Evolutionary conservation across 1,140 invertebrate genomes (phyloP), one percentile per base, ranked within the genome.

Genomic region (Druon quercuslanigerum): DNA sequence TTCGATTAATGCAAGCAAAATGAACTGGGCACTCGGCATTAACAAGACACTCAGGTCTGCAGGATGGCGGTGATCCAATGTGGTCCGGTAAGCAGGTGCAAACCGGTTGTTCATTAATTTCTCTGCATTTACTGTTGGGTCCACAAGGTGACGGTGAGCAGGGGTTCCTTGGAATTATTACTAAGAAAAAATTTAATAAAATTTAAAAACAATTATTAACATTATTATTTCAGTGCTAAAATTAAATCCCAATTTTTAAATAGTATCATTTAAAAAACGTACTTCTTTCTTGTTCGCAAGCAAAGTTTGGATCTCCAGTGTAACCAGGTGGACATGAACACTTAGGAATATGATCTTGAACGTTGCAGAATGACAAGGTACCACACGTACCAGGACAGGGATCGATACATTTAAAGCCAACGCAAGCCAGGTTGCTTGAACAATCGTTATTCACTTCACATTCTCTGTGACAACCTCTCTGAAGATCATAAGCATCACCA

Each of bases 361-460:
- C 95, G 2, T 92, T 93, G 85, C 96, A 97, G 79, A 95, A 93
- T 11, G 96, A 96, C 79, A 94, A 93, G 33, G 92, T 92, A 19
- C 95, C 96, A 84, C 95, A 96, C 25, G 94, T 94, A 75, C 94
- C 94, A 2, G 94, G 93, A 84, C 96, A 96, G 3, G 95, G 95
- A 90, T 96, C 95, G 20, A 94, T 92, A 84, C 96, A 96, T 87
- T 96, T 96, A 82, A 93, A 95, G 66, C 94, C 92, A n/a, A 94
- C 93, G 81, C 96, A 96, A 19, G 95, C 92, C 71, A 95, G 90
- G 71, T 93, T 92, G 5, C 92, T 87, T 1, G 92, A 86, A 85
- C 96, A 98, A 72, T 98, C 96, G 56, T 92, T 92, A 84, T 95
- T 96, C 51, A 86, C 89, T 90, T 96, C 95, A 86, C 96, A 96